Conservation (phyloP, 2,888 invertebrate species). For the Aspidiotus rigidus region DNA sequence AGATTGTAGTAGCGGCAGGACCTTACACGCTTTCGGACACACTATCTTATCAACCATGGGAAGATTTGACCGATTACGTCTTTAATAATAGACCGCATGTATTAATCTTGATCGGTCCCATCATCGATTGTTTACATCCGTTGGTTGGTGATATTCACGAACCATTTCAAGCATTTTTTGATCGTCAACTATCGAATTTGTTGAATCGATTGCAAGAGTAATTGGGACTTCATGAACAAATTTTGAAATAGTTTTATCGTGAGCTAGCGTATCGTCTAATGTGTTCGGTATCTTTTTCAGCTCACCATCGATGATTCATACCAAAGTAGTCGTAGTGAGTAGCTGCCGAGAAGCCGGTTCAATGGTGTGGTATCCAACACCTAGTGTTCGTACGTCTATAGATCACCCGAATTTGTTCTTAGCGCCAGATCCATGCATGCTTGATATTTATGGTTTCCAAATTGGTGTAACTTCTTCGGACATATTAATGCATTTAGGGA, state of each 20-base stretch:
- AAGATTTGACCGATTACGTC: slow-evolving; percentile 63
- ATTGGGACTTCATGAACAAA: neutral
- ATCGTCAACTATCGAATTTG: slow-evolving; percentile 47
- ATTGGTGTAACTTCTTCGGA: slow-evolving; percentile 76
- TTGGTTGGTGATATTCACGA: slow-evolving; percentile 52
- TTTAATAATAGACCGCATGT: slow-evolving; percentile 63
- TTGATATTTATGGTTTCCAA: slow-evolving; percentile 65
- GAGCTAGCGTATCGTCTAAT: too few species aligned
- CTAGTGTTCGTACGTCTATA: slow-evolving; percentile 52
- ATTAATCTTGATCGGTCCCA: slow-evolving; percentile 74
- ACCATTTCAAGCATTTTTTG: slow-evolving; percentile 65
- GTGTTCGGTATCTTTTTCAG: neutral
- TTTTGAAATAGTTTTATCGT: too few species aligned
- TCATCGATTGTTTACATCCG: slow-evolving; percentile 62
- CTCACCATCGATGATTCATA: slow-evolving; percentile 47
- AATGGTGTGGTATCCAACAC: slow-evolving; percentile 72
- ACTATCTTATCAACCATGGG: slow-evolving; percentile 68
- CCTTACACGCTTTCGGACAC: slow-evolving; percentile 74
- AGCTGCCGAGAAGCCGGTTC: slow-evolving; percentile 70
- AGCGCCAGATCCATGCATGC: slow-evolving; percentile 69
- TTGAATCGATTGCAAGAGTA: neutral
- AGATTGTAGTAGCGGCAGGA: slow-evolving; percentile 67
- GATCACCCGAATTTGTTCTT: slow-evolving; percentile 56
- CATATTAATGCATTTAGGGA: slow-evolving; percentile 68
- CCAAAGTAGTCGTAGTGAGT: slow-evolving; percentile 64